A percentile compares a stretch with the other conserved stretches of the same genome.
Conservation (phyloP, 2,888 invertebrate species). For the Eupithecia exiguata region DNA sequence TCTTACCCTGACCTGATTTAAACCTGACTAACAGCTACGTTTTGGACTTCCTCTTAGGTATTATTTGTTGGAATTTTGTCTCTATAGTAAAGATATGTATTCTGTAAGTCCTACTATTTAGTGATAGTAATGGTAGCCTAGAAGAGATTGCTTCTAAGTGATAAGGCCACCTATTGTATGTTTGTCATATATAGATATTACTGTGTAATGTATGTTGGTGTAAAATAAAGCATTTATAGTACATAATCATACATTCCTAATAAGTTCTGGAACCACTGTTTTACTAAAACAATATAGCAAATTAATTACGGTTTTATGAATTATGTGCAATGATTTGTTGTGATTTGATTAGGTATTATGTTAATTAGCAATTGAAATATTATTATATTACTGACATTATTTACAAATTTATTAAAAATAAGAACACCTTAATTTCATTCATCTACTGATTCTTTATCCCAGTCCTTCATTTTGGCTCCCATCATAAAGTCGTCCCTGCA, state of each 20-base stretch:
- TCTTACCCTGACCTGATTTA: not conserved
- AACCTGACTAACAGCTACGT: not conserved
- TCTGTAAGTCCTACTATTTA: not conserved
- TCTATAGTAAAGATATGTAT: not conserved
- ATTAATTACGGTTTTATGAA: not conserved
- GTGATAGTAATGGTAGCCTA: not conserved
- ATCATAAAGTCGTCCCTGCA: slow-evolving; percentile 93
- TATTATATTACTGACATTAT: slow-evolving; percentile 13
- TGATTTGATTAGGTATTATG: not conserved
- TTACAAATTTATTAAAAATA: slow-evolving; percentile 33
- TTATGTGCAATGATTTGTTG: not conserved
- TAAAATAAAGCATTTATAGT: not conserved
- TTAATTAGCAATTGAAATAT: slow-evolving; percentile 15
- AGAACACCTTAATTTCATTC: slow-evolving; percentile 57
- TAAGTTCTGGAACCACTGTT: not conserved
- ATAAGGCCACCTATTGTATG: not conserved
- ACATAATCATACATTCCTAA: not conserved
- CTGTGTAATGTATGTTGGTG: not conserved
- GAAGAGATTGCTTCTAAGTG: not conserved
- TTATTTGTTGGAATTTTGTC: not conserved
- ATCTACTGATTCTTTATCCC: slow-evolving; percentile 90
- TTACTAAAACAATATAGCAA: not conserved
- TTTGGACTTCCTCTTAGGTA: not conserved
- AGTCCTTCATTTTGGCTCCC: slow-evolving; percentile 94
- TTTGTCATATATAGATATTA: not conserved